phyloP scores from a whole-genome alignment of 2,797 vertebrate genomes.

The Myotis myotis region DNA sequence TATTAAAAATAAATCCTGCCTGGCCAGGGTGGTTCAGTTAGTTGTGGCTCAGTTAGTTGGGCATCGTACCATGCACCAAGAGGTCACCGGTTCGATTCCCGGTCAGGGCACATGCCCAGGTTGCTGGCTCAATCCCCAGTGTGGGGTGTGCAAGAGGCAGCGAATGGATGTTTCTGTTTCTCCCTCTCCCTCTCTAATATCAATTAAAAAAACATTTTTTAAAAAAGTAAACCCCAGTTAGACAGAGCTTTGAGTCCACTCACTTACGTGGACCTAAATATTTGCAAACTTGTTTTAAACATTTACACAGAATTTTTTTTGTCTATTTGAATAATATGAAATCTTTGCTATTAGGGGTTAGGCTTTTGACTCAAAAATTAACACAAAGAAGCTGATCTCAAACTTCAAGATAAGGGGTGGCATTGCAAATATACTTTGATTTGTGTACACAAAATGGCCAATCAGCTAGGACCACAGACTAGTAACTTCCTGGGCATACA shows the following conservation, averaged over 20 bases:
- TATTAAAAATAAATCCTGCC: not conserved
- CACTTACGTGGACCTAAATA: conserved; percentile 1
- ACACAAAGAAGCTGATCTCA: not conserved
- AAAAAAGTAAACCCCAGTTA: not conserved
- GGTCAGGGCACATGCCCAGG: too few species aligned
- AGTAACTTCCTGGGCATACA: not conserved
- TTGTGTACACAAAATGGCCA: not conserved
- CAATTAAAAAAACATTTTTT: too few species aligned
- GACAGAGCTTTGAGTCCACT: not conserved
- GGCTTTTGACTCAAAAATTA: conserved; percentile 38
- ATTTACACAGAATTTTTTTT: conserved; percentile 30
- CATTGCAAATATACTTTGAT: not conserved
- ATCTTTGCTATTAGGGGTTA: not conserved
- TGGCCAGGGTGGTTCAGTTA: not conserved
- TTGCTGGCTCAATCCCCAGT: too few species aligned
- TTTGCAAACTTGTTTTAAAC: conserved; percentile 42
- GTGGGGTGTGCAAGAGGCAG: too few species aligned
- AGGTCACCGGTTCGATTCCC: too few species aligned
- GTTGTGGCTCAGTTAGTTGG: too few species aligned
- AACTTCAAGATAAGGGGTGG: not conserved
- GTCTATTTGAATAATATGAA: not conserved
- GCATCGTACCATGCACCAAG: too few species aligned
- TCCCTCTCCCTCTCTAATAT: too few species aligned
- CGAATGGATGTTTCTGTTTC: too few species aligned
- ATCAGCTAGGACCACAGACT: not conserved